These are phyloP conservation scores for Ceratitis capitata DNA, from an alignment of 1,140 invertebrate species.

Conservation along the genomic window DNA sequence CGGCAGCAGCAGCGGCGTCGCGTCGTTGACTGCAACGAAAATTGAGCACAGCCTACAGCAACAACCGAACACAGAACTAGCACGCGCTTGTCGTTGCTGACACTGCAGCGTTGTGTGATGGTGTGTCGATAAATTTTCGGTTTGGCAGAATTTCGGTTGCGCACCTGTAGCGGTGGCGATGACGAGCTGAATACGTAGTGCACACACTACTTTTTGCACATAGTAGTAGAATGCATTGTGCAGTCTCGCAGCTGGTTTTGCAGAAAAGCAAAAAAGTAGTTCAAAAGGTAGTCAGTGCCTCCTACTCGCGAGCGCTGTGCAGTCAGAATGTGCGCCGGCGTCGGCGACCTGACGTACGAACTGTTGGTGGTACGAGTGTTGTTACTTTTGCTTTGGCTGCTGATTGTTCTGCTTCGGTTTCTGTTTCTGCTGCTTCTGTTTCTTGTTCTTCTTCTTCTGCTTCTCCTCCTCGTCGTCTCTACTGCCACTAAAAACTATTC, in stretches of 20 bases:
- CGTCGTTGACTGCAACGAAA: background rate
- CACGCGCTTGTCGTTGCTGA: background rate
- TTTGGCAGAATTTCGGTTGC: slow-evolving; percentile 23
- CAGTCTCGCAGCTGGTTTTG: background rate
- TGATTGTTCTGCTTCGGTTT: background rate
- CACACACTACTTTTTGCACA: background rate
- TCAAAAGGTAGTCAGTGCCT: background rate
- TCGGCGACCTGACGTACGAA: no score
- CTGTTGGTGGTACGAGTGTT: background rate
- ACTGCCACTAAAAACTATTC: slow-evolving; percentile 6
- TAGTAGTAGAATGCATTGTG: background rate
- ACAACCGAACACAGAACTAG: background rate
- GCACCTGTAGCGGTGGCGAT: slow-evolving; percentile 15
- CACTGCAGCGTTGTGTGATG: no score
- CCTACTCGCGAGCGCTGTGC: slow-evolving; percentile 16
- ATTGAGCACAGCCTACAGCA: slow-evolving; percentile 28
- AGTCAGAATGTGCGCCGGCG: background rate
- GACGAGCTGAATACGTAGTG: background rate
- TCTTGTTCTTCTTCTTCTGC: background rate
- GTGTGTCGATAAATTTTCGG: background rate
- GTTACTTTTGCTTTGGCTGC: background rate
- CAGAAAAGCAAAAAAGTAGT: slow-evolving; percentile 7
- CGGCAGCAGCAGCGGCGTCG: background rate
- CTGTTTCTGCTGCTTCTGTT: background rate
- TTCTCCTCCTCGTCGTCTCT: background rate